A percentile compares a stretch with the other conserved stretches of the same genome.
phyloP scores from a whole-genome alignment of 2,888 invertebrate species.

The Gerosis bhagava region DNA sequence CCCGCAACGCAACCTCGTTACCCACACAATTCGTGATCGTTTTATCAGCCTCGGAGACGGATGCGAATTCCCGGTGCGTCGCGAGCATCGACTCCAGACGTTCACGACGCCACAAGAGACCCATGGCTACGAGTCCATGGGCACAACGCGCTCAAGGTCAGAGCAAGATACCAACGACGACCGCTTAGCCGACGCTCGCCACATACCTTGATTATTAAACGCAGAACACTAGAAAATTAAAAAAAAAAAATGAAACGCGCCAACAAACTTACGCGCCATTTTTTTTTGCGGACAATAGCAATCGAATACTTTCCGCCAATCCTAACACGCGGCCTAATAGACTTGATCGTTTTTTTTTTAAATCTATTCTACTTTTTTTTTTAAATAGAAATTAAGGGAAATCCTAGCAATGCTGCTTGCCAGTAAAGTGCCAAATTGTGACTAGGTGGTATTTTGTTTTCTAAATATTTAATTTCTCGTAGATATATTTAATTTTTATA shows the following conservation, averaged over 20 bases:
- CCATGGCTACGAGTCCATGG: conserved; percentile 93
- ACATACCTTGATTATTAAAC: conserved; percentile 66
- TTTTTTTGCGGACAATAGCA: conserved; percentile 15
- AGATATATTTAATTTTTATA: not conserved
- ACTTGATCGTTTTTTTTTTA: conserved; percentile 2
- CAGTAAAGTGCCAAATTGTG: conserved; percentile 29
- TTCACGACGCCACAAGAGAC: conserved; percentile 66
- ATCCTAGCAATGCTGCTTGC: conserved; percentile 6
- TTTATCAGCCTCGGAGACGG: conserved; percentile 94
- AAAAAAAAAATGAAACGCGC: not conserved
- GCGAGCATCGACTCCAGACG: conserved; percentile 82
- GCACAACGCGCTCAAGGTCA: conserved; percentile 92
- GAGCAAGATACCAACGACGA: conserved; percentile 63
- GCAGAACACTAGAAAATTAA: not conserved
- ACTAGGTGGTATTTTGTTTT: conserved; percentile 15
- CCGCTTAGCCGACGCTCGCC: conserved; percentile 45
- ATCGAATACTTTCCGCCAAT: conserved; percentile 25
- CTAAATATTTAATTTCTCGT: conserved; percentile 3
- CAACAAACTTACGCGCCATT: too few species aligned
- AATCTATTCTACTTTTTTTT: too few species aligned
- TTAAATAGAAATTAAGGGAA: not conserved
- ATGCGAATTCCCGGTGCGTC: conserved; percentile 91
- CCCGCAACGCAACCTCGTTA: conserved; percentile 17
- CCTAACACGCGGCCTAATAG: conserved; percentile 1
- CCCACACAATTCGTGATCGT: conserved; percentile 46